Evolutionary conservation across 2,113 vertebrate species (phyloP), one percentile per base, ranked within the genome.

Genomic region (Chrysemys picta): DNA sequence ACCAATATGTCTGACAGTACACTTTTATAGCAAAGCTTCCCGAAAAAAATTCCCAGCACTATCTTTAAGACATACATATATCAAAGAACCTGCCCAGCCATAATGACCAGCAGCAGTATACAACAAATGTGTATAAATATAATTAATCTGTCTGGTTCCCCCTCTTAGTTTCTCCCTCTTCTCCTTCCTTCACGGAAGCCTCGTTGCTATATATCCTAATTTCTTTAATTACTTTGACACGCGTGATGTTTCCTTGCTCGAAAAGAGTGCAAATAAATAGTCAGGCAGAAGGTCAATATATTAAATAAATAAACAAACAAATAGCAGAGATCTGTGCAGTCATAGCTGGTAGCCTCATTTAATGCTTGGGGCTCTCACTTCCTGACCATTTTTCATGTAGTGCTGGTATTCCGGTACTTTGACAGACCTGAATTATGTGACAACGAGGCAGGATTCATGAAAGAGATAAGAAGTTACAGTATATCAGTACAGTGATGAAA

Each of bases 391-490:
- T 89, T 72, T 84, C 65, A 84, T 83, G 19, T 57, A 75, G 14
- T 85, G 38, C 25, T 88, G 62, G n/a, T 95, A 53, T 89, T 94
- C 35, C 4, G 78, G 87, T 72, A 89, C 52, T 93, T 86, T 65
- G 38, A 53, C 65, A 91, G 57, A 24, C 24, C 78, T 92, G 89
- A 94, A 89, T 84, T 85, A 84, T 42, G 62, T 38, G 79, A 80
- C 65, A 82, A 53, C 50, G 88, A 95, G 94, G 57, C 35, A 90
- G 84, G 79, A 87, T 79, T 94, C 3, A 8, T 95, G 79, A 85
- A 83, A 13, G 80, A 27, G 83, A 75, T 89, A 88, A 50, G 21
- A 80, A 87, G 92, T 86, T 87, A 82, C 25, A 45, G 21, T 76
- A 57, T 11, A 14, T 89, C 72, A 91, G 59, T 90, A 85, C 86